phyloP scores from a whole-genome alignment of 2,797 vertebrate species.

The Aulostomus chinensis region DNA sequence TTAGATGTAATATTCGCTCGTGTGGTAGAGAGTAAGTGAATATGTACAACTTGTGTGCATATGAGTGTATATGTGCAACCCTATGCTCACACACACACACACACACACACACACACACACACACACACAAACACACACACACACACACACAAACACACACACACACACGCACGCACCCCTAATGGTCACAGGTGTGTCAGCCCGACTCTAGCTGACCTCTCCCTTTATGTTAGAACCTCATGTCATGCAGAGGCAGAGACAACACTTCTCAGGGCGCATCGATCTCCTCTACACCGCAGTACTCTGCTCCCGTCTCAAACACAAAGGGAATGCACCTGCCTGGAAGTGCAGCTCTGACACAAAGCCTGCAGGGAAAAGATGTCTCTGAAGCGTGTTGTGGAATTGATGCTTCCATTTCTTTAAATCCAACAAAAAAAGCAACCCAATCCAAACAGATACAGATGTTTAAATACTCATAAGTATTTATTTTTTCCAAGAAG shows the following conservation, averaged over 20 bases:
- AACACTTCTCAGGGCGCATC: conserved; percentile 62
- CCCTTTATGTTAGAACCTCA: conserved; percentile 50
- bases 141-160: too few relatives aligned
- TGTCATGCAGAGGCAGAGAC: conserved; percentile 63
- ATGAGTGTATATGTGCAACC: too few relatives aligned
- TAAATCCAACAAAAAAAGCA: conserved; percentile 27
- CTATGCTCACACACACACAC: too few relatives aligned
- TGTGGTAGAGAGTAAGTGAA: too few relatives aligned
- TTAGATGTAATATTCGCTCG: too few relatives aligned
- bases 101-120: too few relatives aligned
- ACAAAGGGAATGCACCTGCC: conserved; percentile 68
- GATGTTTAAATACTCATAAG: conserved; percentile 1
- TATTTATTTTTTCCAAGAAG: not conserved
- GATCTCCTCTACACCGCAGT: conserved; percentile 51
- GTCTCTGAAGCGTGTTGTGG: conserved; percentile 56
- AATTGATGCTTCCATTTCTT: conserved; percentile 59
- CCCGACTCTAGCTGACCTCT: conserved; percentile 53
- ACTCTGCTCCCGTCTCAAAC: conserved; percentile 57
- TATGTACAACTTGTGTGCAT: too few relatives aligned
- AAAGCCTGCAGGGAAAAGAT: conserved; percentile 68
- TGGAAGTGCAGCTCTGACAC: conserved; percentile 61
- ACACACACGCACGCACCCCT: conserved; percentile 5
- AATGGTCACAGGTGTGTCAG: conserved; percentile 52
- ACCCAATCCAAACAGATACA: conserved; percentile 13
- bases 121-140: too few relatives aligned